Evolutionary conservation across 2,888 invertebrate genomes (phyloP), one percentile per base, ranked within the genome.

Genomic region (Spodoptera picta): DNA sequence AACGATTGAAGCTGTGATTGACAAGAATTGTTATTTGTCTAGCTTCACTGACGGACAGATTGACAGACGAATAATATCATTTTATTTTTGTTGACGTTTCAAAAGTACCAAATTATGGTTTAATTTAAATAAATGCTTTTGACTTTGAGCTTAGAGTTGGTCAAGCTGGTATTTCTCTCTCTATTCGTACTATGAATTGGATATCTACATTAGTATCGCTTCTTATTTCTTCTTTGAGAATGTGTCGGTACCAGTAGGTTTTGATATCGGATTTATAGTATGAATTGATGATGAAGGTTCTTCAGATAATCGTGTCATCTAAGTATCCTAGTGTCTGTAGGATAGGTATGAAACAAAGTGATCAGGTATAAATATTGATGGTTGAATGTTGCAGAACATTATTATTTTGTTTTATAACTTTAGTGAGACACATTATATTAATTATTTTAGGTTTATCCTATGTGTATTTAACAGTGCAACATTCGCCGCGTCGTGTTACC

Each of bases 181-280:
- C 7, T 43, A 19, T 19, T 24, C 7, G 42, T 46, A 31, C 47
- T 58, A 68, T 45, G 19, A 52, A 51, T 24, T 7, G 11, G 44
- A 58, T 68, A 48, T 52, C 57, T 4, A 9, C 67, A 67, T 56
- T 73, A 73, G 68, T 73, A 67, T 67, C 58, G 73, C 67, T 73
- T 57, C 73, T 67, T 57, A 31, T 57, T 45, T 67, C 73, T 67
- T 73, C 58, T 24, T 14, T 67, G 73, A 43, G 50, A 66, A 67
- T 66, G 50, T 67, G 51, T 47, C 73, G 73, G 50, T 67, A 67
- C 67, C 12, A 41, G 46, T 46, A 67, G 68, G 11, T 44, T n/a
- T 27, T 4, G 41, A 50, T 67, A 67, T 9, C 27, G 36, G n/a
- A 23, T 67, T 51, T 27, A 27, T 73, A 52, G 12, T 49, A 7